Base-by-base conservation (phyloP, 1,140 invertebrate genomes). In the Solenopsis invicta region DNA sequence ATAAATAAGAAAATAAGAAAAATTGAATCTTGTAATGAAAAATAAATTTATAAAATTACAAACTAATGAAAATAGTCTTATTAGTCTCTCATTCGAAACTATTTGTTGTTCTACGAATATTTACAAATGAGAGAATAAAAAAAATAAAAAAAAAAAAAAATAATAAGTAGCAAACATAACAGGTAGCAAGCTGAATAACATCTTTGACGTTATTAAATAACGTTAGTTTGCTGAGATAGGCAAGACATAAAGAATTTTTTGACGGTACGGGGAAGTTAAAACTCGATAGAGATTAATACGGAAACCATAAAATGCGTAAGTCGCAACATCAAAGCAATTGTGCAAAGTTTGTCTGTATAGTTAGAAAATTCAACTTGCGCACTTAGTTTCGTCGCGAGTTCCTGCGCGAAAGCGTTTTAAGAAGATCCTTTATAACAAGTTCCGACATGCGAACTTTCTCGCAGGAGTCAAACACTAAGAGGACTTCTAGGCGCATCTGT, bases 401-500 rank as follows among this genome's bases (percentile, higher is more conserved):
- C 67, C 18, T 8, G 29, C 24, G 41, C 67, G 54, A 24, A 71
- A 75, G 52, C 80, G 21, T 82, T 82, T 82, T 82, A 84, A 84
- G 69, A 74, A 74, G 24, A 74, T 61, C 69, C 80, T 84, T 84
- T 84, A 61, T 56, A 71, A 50, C 54, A 61, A 84, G 69, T 84
- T 84, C 16, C 80, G 18, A 74, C 21, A 54, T 34, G 52, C 24
- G 67, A 56, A 74, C 54, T 84, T 84, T 37, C 80, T 74, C 67
- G n/a, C 10, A 62, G 16, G 54, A 74, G 24, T 84, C 80, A 84
- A 82, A 74, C 56, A 84, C 18, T 41, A 18, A 56, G 24, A 61
- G 24, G 80, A 84, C 80, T 61, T 84, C 74, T 84, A 84, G 80
- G 54, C 80, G 80, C 67, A 45, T 66, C 24, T n/a, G 61, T 48